Base-by-base conservation (phyloP, 92 coral and sea anemone genomes). In the Zoanthus sociatus region DNA sequence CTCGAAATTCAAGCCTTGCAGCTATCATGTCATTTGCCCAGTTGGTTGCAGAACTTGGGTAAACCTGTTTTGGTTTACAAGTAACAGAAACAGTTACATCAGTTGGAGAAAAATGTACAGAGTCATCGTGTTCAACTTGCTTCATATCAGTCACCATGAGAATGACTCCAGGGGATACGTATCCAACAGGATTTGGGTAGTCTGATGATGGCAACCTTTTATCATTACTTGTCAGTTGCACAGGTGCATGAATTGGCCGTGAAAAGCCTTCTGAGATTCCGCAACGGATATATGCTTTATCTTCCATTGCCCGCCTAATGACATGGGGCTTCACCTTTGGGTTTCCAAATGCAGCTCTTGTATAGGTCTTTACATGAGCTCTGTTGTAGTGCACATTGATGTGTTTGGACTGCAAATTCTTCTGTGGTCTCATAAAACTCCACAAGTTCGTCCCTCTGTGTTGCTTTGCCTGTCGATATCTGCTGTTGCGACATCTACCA, bases 11-110 rank as follows among this genome's bases (percentile, higher is more conserved):
- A 58, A 45, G 71, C 82, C 93, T 45, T 14, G 75, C 33, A 3
- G 90, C 93, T 11, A 86, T 7, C 84, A 90, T 51, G 66, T 90
- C 93, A 81, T 90, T 86, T 7, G 63, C 31, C 93, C 93, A 90
- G 84, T 90, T 90, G 21, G 93, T 90, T 3, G 90, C 87, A 3
- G 90, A 55, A 30, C 93, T 90, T 6, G 90, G 78, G 20, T 90
- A 90, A 0, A 86, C 32, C 16, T 89, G 5, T 83, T 90, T 90
- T 12, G 90, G 93, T 47, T 86, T 90, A 73, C 90, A 86, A 1
- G 90, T 90, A 14, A 86, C 93, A 45, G 77, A 14, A 9, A 90
- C 79, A 9, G 87, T 48, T 0, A 47, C 82, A 85, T 85, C 92
- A 14, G 74, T 78, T 0, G 86, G 50, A 0, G 9, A 42, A 69